A percentile compares a stretch with the other conserved stretches of the same genome.
Conservation (phyloP, 1,140 invertebrate species). For the Camponotus vicinus region DNA sequence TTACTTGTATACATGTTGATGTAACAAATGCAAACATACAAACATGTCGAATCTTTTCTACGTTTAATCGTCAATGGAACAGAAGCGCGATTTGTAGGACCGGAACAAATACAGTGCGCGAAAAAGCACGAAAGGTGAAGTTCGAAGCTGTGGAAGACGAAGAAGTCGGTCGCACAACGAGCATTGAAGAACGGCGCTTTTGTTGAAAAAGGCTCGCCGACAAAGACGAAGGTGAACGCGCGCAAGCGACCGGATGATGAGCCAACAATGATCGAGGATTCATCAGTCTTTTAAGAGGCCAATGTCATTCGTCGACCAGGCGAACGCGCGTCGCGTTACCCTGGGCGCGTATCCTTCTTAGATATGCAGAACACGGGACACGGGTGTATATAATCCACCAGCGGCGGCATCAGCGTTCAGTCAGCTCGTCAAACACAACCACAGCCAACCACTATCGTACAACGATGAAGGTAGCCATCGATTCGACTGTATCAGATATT, state of each 20-base stretch:
- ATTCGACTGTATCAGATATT: background rate
- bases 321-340: constrained; percentile 50
- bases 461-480: constrained; percentile 83
- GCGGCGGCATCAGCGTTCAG: constrained; percentile 79
- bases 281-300: constrained; percentile 85
- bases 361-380: constrained; percentile 80
- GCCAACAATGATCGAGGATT: constrained; percentile 79
- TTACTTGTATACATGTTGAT: no score
- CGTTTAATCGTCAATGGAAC: constrained; percentile 50
- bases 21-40: constrained; percentile 2
- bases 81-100: constrained; percentile 38
- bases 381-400: constrained; percentile 82
- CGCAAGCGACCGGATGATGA: constrained; percentile 76
- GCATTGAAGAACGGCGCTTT: constrained; percentile 15
- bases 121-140: constrained; percentile 28
- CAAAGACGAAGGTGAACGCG: constrained; percentile 72
- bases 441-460: constrained; percentile 50
- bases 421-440: constrained; percentile 79
- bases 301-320: constrained; percentile 80
- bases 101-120: constrained; percentile 47
- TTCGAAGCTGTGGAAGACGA: constrained; percentile 20
- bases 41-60: constrained; percentile 10
- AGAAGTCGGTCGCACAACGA: background rate
- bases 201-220: constrained; percentile 54
- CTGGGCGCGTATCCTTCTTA: constrained; percentile 71